A percentile compares a stretch with the other conserved stretches of the same genome.
These are phyloP conservation scores for Elysia crispata DNA, from an alignment of 2,888 invertebrate species.

Conservation along the genomic window DNA sequence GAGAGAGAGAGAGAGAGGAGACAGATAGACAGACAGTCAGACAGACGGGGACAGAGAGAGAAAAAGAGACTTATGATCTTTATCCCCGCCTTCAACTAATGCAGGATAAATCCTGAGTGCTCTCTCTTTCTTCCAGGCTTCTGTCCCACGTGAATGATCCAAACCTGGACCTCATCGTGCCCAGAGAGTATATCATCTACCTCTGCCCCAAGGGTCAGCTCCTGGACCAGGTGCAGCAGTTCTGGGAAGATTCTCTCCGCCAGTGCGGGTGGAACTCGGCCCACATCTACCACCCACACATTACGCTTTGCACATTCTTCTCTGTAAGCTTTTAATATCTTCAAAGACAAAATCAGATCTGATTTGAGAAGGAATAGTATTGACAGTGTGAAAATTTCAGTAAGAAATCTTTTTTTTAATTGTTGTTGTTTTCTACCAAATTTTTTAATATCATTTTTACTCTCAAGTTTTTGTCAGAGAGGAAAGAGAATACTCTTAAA, in stretches of 20 bases:
- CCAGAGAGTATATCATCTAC: conserved; percentile 91
- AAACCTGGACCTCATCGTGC: conserved; percentile 85
- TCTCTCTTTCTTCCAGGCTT: conserved; percentile 79
- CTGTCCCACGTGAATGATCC: conserved; percentile 92
- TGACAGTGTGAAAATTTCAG: too few species aligned
- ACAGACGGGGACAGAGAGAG: too few species aligned
- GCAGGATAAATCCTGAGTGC: too few species aligned
- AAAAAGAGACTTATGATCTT: too few species aligned
- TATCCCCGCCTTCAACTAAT: too few species aligned
- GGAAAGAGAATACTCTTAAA: too few species aligned
- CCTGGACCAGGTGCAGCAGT: conserved; percentile 84
- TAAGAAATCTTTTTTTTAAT: too few species aligned
- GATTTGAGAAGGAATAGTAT: neutral
- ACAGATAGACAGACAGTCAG: too few species aligned
- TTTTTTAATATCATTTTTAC: too few species aligned
- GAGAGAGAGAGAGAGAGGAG: too few species aligned
- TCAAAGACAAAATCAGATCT: neutral
- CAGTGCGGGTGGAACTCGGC: conserved; percentile 92
- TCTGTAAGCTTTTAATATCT: conserved; percentile 72
- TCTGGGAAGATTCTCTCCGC: conserved; percentile 84
- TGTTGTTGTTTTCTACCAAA: too few species aligned
- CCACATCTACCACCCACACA: conserved; percentile 92
- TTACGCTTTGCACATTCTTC: conserved; percentile 92
- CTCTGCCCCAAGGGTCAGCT: conserved; percentile 89
- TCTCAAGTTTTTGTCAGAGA: too few species aligned